Conservation (phyloP, 2,888 invertebrate species). For the Phlogophora meticulosa region DNA sequence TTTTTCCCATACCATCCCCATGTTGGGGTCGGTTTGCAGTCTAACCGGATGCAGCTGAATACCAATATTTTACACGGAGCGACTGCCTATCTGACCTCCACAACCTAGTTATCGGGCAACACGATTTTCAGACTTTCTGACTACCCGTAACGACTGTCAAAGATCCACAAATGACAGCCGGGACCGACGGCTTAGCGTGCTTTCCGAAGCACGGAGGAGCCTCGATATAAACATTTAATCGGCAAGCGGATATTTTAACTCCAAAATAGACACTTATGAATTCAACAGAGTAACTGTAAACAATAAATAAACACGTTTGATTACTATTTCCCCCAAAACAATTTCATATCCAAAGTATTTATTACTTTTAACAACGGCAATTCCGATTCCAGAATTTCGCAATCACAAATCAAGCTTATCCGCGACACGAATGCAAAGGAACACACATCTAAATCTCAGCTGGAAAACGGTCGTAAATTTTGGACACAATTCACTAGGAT, state of each 20-base stretch:
- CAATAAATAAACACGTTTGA: conserved; percentile 51
- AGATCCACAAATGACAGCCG: too few species aligned
- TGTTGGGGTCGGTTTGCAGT: too few species aligned
- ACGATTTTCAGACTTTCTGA: too few species aligned
- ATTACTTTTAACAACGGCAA: conserved; percentile 36
- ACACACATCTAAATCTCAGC: conserved; percentile 63
- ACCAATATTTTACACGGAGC: too few species aligned
- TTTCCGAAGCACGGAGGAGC: too few species aligned
- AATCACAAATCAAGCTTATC: conserved; percentile 65
- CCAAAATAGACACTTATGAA: conserved; percentile 20
- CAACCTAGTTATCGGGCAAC: too few species aligned
- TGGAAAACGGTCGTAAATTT: conserved; percentile 65
- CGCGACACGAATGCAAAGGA: conserved; percentile 62
- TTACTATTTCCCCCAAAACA: conserved; percentile 50
- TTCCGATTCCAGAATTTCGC: conserved; percentile 45
- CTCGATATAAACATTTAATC: too few species aligned
- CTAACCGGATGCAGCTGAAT: too few species aligned
- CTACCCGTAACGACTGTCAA: too few species aligned
- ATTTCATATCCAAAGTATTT: conserved; percentile 31
- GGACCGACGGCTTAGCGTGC: too few species aligned
- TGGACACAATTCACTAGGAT: conserved; percentile 57
- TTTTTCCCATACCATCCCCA: too few species aligned
- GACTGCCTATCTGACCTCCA: too few species aligned
- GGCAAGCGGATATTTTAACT: conserved; percentile 11
- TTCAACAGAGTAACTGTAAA: conserved; percentile 35